These are phyloP conservation scores for Enoplosus armatus DNA, from an alignment of 2,797 vertebrate species.

Conservation along the genomic window DNA sequence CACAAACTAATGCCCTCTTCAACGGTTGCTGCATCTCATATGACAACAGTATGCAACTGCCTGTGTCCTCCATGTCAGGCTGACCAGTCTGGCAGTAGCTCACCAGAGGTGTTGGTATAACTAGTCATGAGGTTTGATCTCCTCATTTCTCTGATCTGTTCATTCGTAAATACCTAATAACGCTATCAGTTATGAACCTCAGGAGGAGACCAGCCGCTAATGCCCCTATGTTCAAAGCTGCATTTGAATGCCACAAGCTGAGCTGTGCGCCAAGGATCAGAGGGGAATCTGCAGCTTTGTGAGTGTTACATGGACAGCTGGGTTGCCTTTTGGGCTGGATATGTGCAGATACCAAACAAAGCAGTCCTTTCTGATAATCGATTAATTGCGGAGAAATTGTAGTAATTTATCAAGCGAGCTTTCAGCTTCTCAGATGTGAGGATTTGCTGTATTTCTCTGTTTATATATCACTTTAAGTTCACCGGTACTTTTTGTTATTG, in stretches of 20 bases:
- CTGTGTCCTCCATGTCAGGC: background rate
- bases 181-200: background rate
- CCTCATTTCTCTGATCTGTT: background rate
- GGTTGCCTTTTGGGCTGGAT: constrained; percentile 26
- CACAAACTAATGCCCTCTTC: constrained; percentile 48
- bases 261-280: constrained; percentile 17
- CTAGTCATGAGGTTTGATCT: constrained; percentile 8
- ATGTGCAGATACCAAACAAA: constrained; percentile 28
- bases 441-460: background rate
- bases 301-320: constrained; percentile 30
- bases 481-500: background rate
- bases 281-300: constrained; percentile 36
- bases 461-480: background rate
- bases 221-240: constrained; percentile 12
- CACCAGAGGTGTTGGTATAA: background rate
- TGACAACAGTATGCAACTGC: constrained; percentile 36
- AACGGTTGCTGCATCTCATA: constrained; percentile 48
- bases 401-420: background rate
- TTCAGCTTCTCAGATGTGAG: background rate
- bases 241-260: constrained; percentile 33
- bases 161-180: constrained; percentile 15
- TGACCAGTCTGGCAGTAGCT: background rate
- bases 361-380: background rate
- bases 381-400: background rate
- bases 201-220: constrained; percentile 10